A percentile compares a stretch with the other conserved stretches of the same genome.
phyloP scores from a whole-genome alignment of 2,797 vertebrate species.

The Macropus fuliginosus region DNA sequence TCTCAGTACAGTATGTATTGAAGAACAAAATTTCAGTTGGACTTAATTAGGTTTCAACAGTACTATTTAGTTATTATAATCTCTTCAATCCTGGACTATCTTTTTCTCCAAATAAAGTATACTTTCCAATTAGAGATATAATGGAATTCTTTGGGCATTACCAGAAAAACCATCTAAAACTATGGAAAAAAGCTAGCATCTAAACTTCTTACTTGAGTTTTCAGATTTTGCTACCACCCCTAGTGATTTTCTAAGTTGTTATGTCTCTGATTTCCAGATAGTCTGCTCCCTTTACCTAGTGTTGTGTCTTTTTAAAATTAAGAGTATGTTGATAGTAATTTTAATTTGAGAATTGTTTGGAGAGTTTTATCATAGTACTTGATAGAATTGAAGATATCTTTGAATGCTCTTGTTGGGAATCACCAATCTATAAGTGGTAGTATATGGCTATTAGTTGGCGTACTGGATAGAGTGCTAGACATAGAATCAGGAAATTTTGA shows the following conservation, averaged over 20 bases:
- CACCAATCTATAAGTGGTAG: neutral
- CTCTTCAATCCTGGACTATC: neutral
- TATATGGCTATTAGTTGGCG: neutral
- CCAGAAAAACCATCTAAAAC: neutral
- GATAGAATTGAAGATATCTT: neutral
- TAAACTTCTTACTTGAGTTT: neutral
- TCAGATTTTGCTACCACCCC: neutral
- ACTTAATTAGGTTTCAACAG: neutral
- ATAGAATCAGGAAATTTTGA: neutral
- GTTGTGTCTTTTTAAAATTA: neutral
- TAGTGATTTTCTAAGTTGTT: neutral
- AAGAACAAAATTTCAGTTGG: neutral
- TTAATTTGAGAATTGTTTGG: neutral
- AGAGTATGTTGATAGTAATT: neutral
- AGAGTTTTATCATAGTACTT: neutral
- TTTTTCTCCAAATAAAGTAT: neutral
- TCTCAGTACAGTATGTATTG: neutral
- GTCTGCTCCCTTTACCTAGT: neutral
- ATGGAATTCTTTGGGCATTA: neutral
- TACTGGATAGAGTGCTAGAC: neutral
- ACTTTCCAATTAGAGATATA: neutral
- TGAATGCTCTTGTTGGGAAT: neutral
- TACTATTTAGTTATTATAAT: neutral
- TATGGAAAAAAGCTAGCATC: neutral
- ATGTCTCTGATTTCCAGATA: neutral